These are phyloP conservation scores for Bilobella aurantiaca DNA, from an alignment of 1,140 invertebrate species.

Conservation along the genomic window DNA sequence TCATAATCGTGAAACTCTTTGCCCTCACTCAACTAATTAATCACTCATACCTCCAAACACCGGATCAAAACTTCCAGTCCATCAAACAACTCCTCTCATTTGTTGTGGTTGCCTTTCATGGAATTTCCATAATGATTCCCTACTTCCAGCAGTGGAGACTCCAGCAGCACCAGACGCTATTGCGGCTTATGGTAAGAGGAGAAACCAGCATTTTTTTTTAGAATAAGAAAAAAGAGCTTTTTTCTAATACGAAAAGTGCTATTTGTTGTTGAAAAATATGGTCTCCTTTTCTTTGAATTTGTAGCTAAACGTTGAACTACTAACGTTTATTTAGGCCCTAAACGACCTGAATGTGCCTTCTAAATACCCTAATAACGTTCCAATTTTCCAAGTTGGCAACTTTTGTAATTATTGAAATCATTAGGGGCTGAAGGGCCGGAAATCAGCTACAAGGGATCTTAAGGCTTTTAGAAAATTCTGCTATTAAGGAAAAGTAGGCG, in stretches of 20 bases:
- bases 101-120: constrained; percentile 11
- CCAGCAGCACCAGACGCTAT: not conserved
- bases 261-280: too few relatives aligned
- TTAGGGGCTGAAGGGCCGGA: not conserved
- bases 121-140: constrained; percentile 10
- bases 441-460: too few relatives aligned
- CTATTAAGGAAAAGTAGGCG: not conserved
- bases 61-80: constrained; percentile 22
- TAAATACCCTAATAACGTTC: too few relatives aligned
- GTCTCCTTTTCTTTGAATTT: too few relatives aligned
- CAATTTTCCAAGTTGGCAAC: not conserved
- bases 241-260: too few relatives aligned
- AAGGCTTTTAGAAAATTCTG: not conserved
- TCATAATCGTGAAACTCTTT: constrained; percentile 16
- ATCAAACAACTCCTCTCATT: constrained; percentile 15
- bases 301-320: too few relatives aligned
- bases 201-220: too few relatives aligned
- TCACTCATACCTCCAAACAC: constrained; percentile 11
- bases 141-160: constrained; percentile 19
- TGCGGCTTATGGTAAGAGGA: constrained; percentile 15
- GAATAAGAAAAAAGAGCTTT: too few relatives aligned
- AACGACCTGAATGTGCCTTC: too few relatives aligned
- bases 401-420: not conserved
- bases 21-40: constrained; percentile 14
- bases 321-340: too few relatives aligned